Base-by-base conservation (phyloP, 1,140 invertebrate species). In the Maconellicoccus hirsutus region DNA sequence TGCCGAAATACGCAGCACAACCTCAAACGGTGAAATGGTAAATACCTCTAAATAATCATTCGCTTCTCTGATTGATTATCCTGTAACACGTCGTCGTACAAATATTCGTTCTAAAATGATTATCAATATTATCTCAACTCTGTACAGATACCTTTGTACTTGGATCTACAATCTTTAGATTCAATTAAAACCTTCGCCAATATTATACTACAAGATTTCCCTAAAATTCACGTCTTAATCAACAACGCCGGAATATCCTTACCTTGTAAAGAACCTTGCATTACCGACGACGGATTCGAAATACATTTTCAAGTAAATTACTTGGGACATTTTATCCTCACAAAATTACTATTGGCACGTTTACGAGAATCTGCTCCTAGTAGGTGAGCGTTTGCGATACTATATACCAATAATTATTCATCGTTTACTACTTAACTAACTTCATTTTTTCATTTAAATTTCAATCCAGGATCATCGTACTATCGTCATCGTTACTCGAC, bases 261-360 rank as follows among this genome's bases (percentile, higher is more conserved):
- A 59, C 83, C 84, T 14, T 77, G 84, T 1, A 80, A 78, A 69
- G 74, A 80, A 69, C 76, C 81, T n/a, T 75, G 78, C 0, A 79
- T 79, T 66, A 94, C 91, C 0, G 80, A 84, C 75, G 92, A 95
- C 80, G 90, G 90, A 0, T 91, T 90, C 80, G 93, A 96, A 80
- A 86, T 87, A 61, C 88, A 92, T 78, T 86, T 92, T 78, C 89
- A 87, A 14, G 86, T 89, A 0, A 92, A 92, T 80, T 87, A 92
- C 76, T 81, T 92, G 42, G 89, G 89, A 16, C 92, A 93, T 76
- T 94, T 93, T 77, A 80, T 93, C n/a, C 79, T 96, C 1, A 94
- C 91, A 0, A 85, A 89, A 78, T 81, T 92, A 19, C 80, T 96
- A 10, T 75, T 91, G 29, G 86, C 90, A 14, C 66, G 52, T 26